Evolutionary conservation across 2,888 invertebrate species (phyloP).

Genomic region (Mesochorus sp.): DNA sequence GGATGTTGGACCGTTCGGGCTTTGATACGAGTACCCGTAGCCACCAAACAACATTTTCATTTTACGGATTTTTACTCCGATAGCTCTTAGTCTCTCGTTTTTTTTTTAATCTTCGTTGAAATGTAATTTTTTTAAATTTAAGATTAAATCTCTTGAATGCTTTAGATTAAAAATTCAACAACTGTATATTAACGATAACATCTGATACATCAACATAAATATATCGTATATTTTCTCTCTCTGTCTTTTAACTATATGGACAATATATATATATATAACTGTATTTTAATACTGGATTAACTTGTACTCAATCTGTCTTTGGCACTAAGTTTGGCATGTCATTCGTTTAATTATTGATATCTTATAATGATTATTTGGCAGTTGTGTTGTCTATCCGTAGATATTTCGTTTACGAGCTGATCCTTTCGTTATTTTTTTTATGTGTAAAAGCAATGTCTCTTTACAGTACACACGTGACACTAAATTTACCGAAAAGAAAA

Average conservation of each 20-base stretch:
- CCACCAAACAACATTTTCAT: conserved; percentile 76
- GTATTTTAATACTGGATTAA: conserved; percentile 61
- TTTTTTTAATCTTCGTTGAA: neutral
- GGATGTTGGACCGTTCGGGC: conserved; percentile 74
- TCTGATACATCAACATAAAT: conserved; percentile 42
- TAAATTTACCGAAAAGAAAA: neutral
- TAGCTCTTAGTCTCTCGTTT: neutral
- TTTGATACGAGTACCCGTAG: conserved; percentile 73
- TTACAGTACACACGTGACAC: conserved; percentile 22
- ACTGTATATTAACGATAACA: conserved; percentile 49
- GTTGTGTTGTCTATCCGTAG: no score
- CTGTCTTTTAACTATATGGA: conserved; percentile 4
- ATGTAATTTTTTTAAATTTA: neutral
- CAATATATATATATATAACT: conserved; percentile 15
- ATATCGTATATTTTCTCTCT: conserved; percentile 34
- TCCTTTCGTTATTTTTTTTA: neutral
- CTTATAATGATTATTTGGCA: conserved; percentile 13
- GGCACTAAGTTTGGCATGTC: conserved; percentile 67
- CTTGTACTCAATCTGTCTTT: conserved; percentile 66
- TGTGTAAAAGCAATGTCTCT: no score
- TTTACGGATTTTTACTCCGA: conserved; percentile 6
- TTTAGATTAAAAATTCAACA: conserved; percentile 48
- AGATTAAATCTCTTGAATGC: neutral
- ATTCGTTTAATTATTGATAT: conserved; percentile 22
- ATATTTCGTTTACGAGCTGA: no score